Evolutionary conservation across 2,888 invertebrate species (phyloP), one percentile per base, ranked within the genome.

Genomic region (Orchesella flavescens): DNA sequence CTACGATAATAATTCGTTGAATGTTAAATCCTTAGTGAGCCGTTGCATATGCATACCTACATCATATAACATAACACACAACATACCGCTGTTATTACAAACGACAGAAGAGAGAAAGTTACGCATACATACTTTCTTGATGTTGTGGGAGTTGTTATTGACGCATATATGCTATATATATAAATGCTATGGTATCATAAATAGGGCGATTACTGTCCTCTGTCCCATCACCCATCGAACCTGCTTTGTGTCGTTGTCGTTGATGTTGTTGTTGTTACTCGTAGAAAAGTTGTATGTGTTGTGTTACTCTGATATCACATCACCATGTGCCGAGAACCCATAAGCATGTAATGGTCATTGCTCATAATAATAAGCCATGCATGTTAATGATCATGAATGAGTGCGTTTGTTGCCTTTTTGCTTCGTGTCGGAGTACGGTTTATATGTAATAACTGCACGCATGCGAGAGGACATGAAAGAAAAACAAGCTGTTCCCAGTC

Each of bases 311-410:
- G 76, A 49, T 76, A 76, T 66, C 34, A 34, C 34, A 76, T 66
- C 34, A 34, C 34, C 34, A 57, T 75, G 76, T 76, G 76, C 76
- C 65, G 59, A 44, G 65, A 80, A 80, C 65, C 73, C 79, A 72
- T 80, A 80, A 80, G 73, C 55, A 78, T 73, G 79, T 80, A 72
- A 80, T 80, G 72, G 79, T 80, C 79, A 80, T 80, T 80, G 79
- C 79, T 80, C 79, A 80, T 80, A 80, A 80, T 80, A 80, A 80
- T 80, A 79, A 79, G 71, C 79, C 73, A 80, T 80, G 79, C 79
- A 80, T 80, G 79, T 80, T 80, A 80, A 80, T 80, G 79, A 80
- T 66, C 79, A 73, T 78, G 78, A 80, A 80, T 80, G 72, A 73
- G 69, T 43, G 23, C 23, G 78, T 49, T 71, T 78, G 69, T 53